A percentile compares a stretch with the other conserved stretches of the same genome.
These are phyloP conservation scores for Pimephales promelas DNA, from an alignment of 2,113 vertebrate genomes.

Conservation along the genomic window DNA sequence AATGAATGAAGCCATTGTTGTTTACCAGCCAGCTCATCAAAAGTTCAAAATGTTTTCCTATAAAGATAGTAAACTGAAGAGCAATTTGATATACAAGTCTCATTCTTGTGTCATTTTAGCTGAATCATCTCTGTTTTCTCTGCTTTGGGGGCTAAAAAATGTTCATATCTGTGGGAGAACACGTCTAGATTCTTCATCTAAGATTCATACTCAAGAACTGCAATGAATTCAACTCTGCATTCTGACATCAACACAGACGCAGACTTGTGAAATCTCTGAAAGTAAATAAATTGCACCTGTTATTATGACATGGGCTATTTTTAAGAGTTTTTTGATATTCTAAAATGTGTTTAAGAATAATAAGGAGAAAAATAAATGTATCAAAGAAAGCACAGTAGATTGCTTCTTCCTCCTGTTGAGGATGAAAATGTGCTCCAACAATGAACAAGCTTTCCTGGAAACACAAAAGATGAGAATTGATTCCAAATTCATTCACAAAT, in stretches of 20 bases:
- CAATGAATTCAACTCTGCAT: neutral
- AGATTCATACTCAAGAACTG: neutral
- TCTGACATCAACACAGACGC: neutral
- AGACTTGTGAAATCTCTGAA: neutral
- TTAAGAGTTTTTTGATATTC: neutral
- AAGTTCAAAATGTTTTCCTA: neutral
- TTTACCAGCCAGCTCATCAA: neutral
- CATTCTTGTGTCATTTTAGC: slow-evolving; percentile 3
- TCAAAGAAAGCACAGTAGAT: slow-evolving; percentile 26
- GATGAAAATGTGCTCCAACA: slow-evolving; percentile 3
- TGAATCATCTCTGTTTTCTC: neutral
- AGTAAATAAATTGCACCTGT: neutral
- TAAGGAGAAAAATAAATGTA: neutral
- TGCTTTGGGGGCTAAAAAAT: neutral
- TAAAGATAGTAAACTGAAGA: neutral
- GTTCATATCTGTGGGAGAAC: neutral
- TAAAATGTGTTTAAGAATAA: neutral
- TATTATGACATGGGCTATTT: neutral
- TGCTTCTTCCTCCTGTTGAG: neutral
- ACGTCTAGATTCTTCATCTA: slow-evolving; percentile 3
- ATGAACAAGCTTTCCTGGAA: neutral
- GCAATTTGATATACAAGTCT: slow-evolving; percentile 6
- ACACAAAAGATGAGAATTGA: neutral
- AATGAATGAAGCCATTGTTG: neutral
- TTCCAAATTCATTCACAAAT: neutral